Percentiles rank a stretch among this genome's conserved stretches.
phyloP scores from a whole-genome alignment of 2,113 vertebrate species.

The Chlorodrepanis virens region DNA sequence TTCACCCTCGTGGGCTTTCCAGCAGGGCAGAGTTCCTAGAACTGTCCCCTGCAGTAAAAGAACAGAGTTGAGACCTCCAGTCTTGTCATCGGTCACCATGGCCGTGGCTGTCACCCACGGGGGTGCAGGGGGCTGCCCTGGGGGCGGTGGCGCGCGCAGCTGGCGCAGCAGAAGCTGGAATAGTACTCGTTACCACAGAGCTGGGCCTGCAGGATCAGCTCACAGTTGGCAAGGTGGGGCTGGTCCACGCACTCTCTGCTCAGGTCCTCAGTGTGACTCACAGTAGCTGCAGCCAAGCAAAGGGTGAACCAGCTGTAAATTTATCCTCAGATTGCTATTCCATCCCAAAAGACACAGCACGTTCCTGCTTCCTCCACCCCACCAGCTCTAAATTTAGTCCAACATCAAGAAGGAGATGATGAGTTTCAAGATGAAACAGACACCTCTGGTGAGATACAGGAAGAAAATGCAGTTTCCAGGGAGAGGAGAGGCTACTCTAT shows the following conservation, averaged over 20 bases:
- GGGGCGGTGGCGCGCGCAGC: conserved; percentile 74
- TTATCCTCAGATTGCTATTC: not conserved
- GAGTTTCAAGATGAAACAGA: not conserved
- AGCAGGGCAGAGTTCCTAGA: not conserved
- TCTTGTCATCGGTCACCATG: fast-evolving
- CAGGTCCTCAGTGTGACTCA: not conserved
- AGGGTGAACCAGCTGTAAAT: not conserved
- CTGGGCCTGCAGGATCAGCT: conserved; percentile 87
- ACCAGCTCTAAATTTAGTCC: not conserved
- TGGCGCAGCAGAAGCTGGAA: conserved; percentile 94
- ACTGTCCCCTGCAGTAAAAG: not conserved
- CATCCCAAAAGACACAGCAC: not conserved
- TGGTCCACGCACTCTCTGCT: conserved; percentile 84
- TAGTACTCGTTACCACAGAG: conserved; percentile 90
- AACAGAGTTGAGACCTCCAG: not conserved
- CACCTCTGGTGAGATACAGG: not conserved
- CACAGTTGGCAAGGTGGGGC: conserved; percentile 91
- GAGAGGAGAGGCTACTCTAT: not conserved
- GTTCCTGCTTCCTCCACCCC: not conserved
- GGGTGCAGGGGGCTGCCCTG: not conserved
- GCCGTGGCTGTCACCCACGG: conserved; percentile 10
- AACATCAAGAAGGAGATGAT: not conserved
- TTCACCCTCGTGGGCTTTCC: not conserved
- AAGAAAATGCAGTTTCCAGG: not conserved
- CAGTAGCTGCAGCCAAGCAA: not conserved